Evolutionary conservation across 2,888 invertebrate genomes (phyloP).

Genomic region (Caenorhabditis sp.): DNA sequence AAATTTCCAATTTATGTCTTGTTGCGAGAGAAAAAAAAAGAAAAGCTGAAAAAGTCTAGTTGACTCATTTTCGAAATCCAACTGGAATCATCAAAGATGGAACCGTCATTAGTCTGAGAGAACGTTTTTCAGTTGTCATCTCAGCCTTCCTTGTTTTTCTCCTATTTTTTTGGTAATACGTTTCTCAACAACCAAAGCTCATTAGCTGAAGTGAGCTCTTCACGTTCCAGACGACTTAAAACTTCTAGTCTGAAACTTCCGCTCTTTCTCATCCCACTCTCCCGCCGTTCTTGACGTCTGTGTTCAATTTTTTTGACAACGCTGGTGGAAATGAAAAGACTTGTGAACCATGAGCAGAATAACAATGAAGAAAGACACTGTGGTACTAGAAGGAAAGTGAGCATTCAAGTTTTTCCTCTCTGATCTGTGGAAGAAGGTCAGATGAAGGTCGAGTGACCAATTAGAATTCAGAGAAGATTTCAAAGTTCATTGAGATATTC

Average conservation of each 20-base stretch:
- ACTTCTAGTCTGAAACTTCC: conserved; percentile 14
- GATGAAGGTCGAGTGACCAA: conserved; percentile 17
- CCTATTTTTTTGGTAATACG: neutral
- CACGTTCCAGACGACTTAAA: conserved; percentile 20
- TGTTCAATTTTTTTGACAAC: conserved; percentile 4
- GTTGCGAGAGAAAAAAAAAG: conserved; percentile 24
- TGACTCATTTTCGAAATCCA: neutral
- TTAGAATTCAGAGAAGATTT: neutral
- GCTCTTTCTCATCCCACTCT: neutral
- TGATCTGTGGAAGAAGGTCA: conserved; percentile 23
- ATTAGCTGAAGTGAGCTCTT: conserved; percentile 27
- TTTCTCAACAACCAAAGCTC: conserved; percentile 16
- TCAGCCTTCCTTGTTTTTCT: neutral
- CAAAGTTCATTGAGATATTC: neutral
- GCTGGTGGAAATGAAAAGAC: neutral
- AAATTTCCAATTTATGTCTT: conserved; percentile 32
- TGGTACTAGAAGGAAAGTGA: conserved; percentile 13
- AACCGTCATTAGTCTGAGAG: too few relatives aligned
- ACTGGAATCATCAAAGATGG: neutral
- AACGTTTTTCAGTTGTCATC: too few relatives aligned
- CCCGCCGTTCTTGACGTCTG: neutral
- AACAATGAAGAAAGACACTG: conserved; percentile 29
- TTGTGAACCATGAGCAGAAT: conserved; percentile 43
- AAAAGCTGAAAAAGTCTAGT: conserved; percentile 5
- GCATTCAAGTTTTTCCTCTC: neutral